Evolutionary conservation across 1,140 invertebrate genomes (phyloP).

Genomic region (Bilobella aurantiaca): DNA sequence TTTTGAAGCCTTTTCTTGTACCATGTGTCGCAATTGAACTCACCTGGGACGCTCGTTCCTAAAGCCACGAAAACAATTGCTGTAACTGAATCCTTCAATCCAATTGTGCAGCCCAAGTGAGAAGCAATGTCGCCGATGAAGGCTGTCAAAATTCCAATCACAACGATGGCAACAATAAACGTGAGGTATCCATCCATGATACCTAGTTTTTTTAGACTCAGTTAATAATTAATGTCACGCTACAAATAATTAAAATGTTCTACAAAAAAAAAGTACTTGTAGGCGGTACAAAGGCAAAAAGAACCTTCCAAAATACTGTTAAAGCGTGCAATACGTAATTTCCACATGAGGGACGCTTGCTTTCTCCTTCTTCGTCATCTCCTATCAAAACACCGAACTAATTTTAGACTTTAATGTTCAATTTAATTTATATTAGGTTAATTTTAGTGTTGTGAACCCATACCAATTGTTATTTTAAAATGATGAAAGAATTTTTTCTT

Average conservation of each 20-base stretch:
- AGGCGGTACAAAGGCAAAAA: slow-evolving; percentile 95
- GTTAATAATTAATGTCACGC: neutral
- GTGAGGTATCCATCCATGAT: slow-evolving; percentile 50
- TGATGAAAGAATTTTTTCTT: slow-evolving; percentile 31
- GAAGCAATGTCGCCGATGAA: slow-evolving; percentile 56
- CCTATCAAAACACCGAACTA: too few relatives aligned
- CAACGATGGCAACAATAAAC: slow-evolving; percentile 50
- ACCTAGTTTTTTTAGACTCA: slow-evolving; percentile 35
- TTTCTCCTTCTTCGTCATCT: slow-evolving; percentile 50
- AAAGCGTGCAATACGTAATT: slow-evolving; percentile 94
- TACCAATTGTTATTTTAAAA: too few relatives aligned
- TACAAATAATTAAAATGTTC: slow-evolving; percentile 32
- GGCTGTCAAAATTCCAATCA: slow-evolving; percentile 55
- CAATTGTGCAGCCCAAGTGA: slow-evolving; percentile 89
- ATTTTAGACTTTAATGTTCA: too few relatives aligned
- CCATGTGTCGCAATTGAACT: slow-evolving; percentile 20
- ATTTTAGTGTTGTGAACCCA: too few relatives aligned
- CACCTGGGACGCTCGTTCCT: slow-evolving; percentile 93
- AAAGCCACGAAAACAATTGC: slow-evolving; percentile 93
- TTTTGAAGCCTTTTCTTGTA: too few relatives aligned
- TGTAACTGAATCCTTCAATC: slow-evolving; percentile 89
- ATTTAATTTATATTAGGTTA: too few relatives aligned
- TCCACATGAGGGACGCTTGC: slow-evolving; percentile 61
- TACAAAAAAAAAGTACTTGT: slow-evolving; percentile 79
- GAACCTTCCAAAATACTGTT: slow-evolving; percentile 93